These are phyloP conservation scores for Eurystomus glaucurus DNA, from an alignment of 2,797 vertebrate species.

Conservation along the genomic window DNA sequence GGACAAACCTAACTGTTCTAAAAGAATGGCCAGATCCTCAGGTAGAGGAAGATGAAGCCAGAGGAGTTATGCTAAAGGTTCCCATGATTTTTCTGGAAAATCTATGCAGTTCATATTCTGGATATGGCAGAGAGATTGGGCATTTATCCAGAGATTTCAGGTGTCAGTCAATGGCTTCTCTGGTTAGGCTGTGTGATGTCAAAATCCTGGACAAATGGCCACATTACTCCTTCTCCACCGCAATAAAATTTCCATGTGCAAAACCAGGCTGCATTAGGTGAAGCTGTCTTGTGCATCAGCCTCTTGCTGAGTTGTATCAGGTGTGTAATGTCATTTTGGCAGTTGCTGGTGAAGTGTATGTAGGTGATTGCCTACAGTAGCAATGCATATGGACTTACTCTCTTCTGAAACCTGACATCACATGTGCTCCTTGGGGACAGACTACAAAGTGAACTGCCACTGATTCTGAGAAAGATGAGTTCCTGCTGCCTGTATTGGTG, in stretches of 20 bases:
- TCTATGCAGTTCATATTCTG: background rate
- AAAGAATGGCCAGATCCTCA: background rate
- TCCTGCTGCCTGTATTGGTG: background rate
- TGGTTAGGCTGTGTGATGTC: fast-evolving
- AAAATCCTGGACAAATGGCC: background rate
- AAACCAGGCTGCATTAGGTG: background rate
- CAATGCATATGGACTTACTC: fast-evolving
- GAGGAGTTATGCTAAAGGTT: background rate
- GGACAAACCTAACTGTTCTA: background rate
- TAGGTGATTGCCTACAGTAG: background rate
- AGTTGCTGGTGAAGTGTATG: background rate
- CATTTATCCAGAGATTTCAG: background rate
- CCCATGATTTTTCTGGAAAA: background rate
- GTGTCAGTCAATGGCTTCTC: background rate
- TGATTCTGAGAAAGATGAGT: background rate
- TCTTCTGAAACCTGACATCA: background rate
- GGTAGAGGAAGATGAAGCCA: background rate
- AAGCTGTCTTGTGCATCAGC: background rate
- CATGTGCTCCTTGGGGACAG: background rate
- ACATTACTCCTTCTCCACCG: background rate
- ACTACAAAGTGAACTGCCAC: background rate
- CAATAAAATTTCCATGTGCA: background rate
- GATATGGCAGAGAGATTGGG: background rate
- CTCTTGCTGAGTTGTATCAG: background rate
- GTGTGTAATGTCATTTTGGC: background rate